Evolutionary conservation across 2,797 vertebrate species (phyloP).

Genomic region (Trematomus bernacchii): DNA sequence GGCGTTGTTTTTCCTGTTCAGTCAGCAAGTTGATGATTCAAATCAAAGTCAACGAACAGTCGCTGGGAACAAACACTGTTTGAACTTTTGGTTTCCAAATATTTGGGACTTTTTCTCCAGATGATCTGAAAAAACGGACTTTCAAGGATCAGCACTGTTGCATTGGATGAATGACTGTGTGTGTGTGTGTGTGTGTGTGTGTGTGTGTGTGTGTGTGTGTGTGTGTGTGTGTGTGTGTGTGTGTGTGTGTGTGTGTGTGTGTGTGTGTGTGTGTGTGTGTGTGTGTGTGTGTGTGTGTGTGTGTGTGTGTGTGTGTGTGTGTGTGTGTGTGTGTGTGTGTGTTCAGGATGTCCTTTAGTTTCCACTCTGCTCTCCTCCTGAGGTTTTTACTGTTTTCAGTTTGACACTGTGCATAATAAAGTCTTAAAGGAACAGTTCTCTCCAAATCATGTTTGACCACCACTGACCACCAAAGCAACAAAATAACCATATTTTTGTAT

Average conservation of each 20-base stretch:
- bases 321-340: neutral
- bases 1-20: neutral
- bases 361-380: slow-evolving; percentile 31
- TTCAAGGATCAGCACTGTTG: slow-evolving; percentile 17
- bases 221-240: neutral
- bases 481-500: too few relatives aligned
- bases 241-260: neutral
- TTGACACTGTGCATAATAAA: slow-evolving; percentile 60
- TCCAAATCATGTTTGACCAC: slow-evolving; percentile 30
- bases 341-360: slow-evolving; percentile 11
- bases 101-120: slow-evolving; percentile 24
- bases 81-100: slow-evolving; percentile 18
- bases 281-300: slow-evolving; percentile 4
- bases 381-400: slow-evolving; percentile 43
- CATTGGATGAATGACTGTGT: slow-evolving; percentile 1
- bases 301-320: neutral
- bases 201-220: slow-evolving; percentile 6
- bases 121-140: slow-evolving; percentile 28
- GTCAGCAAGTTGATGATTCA: neutral
- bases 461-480: too few relatives aligned
- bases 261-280: slow-evolving; percentile 19
- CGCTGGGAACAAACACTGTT: slow-evolving; percentile 2
- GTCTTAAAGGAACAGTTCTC: slow-evolving; percentile 36
- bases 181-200: slow-evolving; percentile 3
- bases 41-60: neutral